Evolutionary conservation across 2,797 vertebrate species (phyloP).

Genomic region (Eulemur coronatus): DNA sequence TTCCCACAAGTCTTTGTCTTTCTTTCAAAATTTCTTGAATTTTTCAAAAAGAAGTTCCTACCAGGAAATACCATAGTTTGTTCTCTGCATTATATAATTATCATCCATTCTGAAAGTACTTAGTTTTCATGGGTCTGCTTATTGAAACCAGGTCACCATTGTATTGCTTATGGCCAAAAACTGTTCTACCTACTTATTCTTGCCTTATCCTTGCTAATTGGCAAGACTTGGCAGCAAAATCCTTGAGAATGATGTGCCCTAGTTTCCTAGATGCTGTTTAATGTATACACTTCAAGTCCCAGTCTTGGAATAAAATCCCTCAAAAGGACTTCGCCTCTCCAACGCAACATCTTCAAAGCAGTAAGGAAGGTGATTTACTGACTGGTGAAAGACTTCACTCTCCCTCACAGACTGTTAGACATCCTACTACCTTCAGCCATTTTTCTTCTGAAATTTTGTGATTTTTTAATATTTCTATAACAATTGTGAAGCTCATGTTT

Average conservation of each 20-base stretch:
- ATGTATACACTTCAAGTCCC: not conserved
- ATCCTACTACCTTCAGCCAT: not conserved
- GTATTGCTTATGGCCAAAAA: not conserved
- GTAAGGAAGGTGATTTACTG: not conserved
- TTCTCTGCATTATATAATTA: not conserved
- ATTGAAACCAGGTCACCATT: not conserved
- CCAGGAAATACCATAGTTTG: not conserved
- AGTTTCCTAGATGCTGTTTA: not conserved
- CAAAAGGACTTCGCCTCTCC: not conserved
- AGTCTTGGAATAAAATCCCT: not conserved
- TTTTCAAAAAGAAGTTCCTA: not conserved
- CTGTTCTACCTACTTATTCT: not conserved
- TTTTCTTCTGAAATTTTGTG: not conserved
- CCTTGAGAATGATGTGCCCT: too few species aligned
- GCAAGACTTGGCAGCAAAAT: not conserved
- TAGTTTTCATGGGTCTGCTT: not conserved
- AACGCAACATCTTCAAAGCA: not conserved
- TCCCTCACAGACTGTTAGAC: not conserved
- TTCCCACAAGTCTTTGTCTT: not conserved
- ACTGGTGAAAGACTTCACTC: not conserved
- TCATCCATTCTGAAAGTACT: not conserved
- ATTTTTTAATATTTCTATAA: not conserved
- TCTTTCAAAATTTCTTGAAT: not conserved
- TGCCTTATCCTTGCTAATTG: not conserved
- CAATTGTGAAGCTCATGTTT: not conserved